Evolutionary conservation across 2,797 vertebrate species (phyloP).

Genomic region (Neosilurus mollespiculum): DNA sequence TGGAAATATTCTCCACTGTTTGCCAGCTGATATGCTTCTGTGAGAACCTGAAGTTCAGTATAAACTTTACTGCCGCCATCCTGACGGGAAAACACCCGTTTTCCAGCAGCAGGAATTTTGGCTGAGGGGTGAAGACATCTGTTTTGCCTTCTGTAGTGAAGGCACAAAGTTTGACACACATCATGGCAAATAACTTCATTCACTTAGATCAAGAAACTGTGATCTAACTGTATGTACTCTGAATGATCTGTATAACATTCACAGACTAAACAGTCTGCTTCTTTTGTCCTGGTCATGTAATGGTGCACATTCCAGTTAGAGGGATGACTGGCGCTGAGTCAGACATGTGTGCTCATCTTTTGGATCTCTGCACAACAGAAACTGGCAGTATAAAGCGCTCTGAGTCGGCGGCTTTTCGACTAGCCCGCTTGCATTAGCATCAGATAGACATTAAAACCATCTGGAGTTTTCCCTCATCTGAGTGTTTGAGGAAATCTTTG

Average conservation of each 20-base stretch:
- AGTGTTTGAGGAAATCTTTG: conserved; percentile 61
- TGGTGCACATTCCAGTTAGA: conserved; percentile 66
- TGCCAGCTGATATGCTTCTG: conserved; percentile 44
- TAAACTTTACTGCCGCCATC: conserved; percentile 60
- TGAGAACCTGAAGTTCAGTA: conserved; percentile 43
- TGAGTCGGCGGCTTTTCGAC: conserved; percentile 55
- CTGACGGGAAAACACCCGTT: conserved; percentile 56
- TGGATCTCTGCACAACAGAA: conserved; percentile 57
- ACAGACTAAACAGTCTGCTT: conserved; percentile 64
- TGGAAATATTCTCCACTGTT: conserved; percentile 7
- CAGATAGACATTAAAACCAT: conserved; percentile 67
- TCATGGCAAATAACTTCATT: conserved; percentile 66
- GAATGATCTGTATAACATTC: conserved; percentile 58
- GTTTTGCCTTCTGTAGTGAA: conserved; percentile 71
- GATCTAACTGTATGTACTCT: conserved; percentile 57
- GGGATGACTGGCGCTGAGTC: conserved; percentile 60
- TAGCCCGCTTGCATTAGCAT: conserved; percentile 62
- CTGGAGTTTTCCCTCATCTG: conserved; percentile 63
- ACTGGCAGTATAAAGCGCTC: conserved; percentile 60
- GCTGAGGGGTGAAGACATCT: conserved; percentile 72
- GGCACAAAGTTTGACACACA: conserved; percentile 64
- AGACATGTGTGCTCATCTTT: conserved; percentile 63
- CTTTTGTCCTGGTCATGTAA: conserved; percentile 58
- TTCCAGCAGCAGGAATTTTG: conserved; percentile 64
- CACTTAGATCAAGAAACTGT: conserved; percentile 68